These are phyloP conservation scores for Andrena dorsata DNA, from an alignment of 2,888 invertebrate genomes.

Conservation along the genomic window DNA sequence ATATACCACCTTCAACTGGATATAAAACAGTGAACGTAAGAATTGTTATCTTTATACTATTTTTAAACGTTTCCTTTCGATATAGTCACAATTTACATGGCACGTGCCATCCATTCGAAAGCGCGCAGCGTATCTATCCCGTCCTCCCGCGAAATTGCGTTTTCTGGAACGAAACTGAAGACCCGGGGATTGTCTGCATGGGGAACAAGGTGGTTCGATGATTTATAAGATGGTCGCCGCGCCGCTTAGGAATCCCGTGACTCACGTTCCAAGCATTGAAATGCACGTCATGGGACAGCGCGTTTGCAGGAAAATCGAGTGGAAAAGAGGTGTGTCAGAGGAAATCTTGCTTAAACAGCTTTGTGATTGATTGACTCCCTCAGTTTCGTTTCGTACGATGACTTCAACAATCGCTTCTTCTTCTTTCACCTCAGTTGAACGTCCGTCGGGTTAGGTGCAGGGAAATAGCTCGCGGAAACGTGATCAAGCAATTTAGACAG, in stretches of 20 bases:
- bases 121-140: background rate
- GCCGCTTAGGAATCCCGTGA: background rate
- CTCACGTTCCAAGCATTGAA: background rate
- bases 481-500: constrained; percentile 9
- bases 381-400: background rate
- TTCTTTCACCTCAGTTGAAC: background rate
- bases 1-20: too few relatives aligned
- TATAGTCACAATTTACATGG: background rate
- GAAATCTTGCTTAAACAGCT: background rate
- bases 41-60: too few relatives aligned
- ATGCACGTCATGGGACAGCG: background rate
- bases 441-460: background rate
- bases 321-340: background rate
- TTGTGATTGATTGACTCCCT: constrained; percentile 21
- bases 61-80: too few relatives aligned
- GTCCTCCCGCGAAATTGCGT: background rate
- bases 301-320: constrained; percentile 2
- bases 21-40: too few relatives aligned
- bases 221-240: constrained; percentile 29
- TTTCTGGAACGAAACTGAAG: background rate
- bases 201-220: constrained; percentile 7
- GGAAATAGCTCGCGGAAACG: constrained; percentile 1
- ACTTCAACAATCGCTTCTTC: background rate
- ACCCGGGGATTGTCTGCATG: background rate
- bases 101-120: background rate